Percentiles rank a stretch among this genome's conserved stretches.
Evolutionary conservation across 2,797 vertebrate genomes (phyloP).

Genomic region (Paedocypris micromegethes): DNA sequence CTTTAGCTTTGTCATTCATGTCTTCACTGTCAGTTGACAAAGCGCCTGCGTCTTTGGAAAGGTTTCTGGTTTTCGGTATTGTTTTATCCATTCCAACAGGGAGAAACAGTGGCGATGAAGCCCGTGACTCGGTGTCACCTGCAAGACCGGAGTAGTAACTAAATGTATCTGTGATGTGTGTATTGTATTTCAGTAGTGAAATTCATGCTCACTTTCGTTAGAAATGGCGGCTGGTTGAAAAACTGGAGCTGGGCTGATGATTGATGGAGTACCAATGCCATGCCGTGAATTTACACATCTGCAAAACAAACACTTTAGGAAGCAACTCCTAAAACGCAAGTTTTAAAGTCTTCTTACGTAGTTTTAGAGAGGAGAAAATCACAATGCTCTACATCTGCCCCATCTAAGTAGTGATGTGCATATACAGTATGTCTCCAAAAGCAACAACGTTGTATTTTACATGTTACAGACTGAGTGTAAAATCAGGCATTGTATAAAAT

Average conservation of each 20-base stretch:
- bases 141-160: conserved; percentile 13
- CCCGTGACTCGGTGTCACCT: conserved; percentile 56
- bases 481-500: no score
- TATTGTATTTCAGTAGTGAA: neutral
- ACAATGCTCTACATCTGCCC: no score
- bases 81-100: conserved; percentile 59
- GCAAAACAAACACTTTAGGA: neutral
- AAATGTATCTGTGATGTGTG: neutral
- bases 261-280: conserved; percentile 31
- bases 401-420: no score
- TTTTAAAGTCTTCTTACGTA: no score
- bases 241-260: conserved; percentile 18
- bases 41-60: conserved; percentile 46
- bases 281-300: conserved; percentile 51
- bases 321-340: no score
- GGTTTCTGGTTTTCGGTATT: conserved; percentile 49
- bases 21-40: conserved; percentile 66
- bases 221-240: conserved; percentile 16
- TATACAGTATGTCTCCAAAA: no score
- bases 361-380: no score
- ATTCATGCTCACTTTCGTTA: conserved; percentile 33
- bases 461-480: no score
- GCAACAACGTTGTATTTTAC: no score
- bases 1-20: conserved; percentile 40
- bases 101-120: conserved; percentile 68